Percentiles rank a stretch among this genome's conserved stretches.
phyloP scores from a whole-genome alignment of 2,113 vertebrate species.

The Sinocyclocheilus grahami region DNA sequence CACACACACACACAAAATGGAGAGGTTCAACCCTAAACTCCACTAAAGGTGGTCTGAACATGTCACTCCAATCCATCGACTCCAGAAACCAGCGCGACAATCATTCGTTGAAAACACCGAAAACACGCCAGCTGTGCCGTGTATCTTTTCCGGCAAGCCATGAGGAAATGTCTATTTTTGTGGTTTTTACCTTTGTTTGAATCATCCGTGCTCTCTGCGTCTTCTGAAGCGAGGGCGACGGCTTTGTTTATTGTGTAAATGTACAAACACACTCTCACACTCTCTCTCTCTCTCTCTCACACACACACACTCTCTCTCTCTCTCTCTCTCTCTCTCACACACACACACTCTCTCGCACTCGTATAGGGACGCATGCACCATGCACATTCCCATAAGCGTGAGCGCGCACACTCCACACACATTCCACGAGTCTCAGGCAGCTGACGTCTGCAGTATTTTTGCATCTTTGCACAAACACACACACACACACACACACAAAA shows the following conservation, averaged over 20 bases:
- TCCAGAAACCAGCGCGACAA: constrained; percentile 14
- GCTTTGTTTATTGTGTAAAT: constrained; percentile 71
- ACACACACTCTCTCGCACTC: constrained; percentile 11
- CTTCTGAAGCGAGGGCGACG: constrained; percentile 60
- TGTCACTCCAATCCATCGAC: not conserved
- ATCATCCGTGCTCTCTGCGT: constrained; percentile 61
- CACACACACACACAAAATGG: constrained; percentile 56
- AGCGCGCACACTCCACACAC: constrained; percentile 41
- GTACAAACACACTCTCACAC: constrained; percentile 66
- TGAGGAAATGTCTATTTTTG: constrained; percentile 63
- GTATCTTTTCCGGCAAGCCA: constrained; percentile 63
- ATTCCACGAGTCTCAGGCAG: constrained; percentile 51
- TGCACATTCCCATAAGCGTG: constrained; percentile 40
- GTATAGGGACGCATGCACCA: constrained; percentile 22
- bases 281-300: no score
- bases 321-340: no score
- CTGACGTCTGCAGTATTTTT: constrained; percentile 48
- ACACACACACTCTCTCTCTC: not conserved
- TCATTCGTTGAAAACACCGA: constrained; percentile 19
- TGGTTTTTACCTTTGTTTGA: constrained; percentile 63
- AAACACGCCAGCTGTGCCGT: constrained; percentile 63
- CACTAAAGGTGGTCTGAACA: not conserved
- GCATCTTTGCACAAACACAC: constrained; percentile 58
- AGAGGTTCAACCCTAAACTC: constrained; percentile 16
- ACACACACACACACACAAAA: constrained; percentile 57